These are phyloP conservation scores for Bergia puertoricense DNA, from an alignment of 92 coral and sea anemone genomes.

Conservation along the genomic window DNA sequence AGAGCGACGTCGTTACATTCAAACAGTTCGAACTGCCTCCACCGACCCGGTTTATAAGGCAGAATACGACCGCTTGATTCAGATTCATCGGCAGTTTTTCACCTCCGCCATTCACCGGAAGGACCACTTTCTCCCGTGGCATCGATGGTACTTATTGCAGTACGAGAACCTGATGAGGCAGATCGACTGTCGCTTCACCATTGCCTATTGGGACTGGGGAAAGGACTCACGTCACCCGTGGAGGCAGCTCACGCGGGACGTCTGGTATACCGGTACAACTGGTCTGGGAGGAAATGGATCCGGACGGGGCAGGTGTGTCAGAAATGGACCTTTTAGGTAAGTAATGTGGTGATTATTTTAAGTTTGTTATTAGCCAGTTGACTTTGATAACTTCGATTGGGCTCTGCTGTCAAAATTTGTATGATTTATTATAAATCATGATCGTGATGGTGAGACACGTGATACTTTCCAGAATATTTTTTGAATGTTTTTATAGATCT, in stretches of 20 bases:
- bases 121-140: slow-evolving; percentile 59
- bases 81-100: slow-evolving; percentile 36
- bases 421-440: too few relatives aligned
- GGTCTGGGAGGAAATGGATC: slow-evolving; percentile 57
- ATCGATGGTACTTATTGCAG: slow-evolving; percentile 37
- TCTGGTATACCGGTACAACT: slow-evolving; percentile 47
- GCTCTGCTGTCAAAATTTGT: too few relatives aligned
- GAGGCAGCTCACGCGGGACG: slow-evolving; percentile 19
- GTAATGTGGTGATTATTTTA: neutral
- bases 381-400: too few relatives aligned
- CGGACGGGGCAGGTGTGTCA: slow-evolving; percentile 44
- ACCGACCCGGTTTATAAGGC: slow-evolving; percentile 54
- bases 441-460: too few relatives aligned
- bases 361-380: too few relatives aligned
- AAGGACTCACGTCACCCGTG: slow-evolving; percentile 52
- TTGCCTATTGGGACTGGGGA: slow-evolving; percentile 66
- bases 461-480: too few relatives aligned
- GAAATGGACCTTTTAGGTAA: slow-evolving; percentile 55
- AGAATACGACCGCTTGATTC: slow-evolving; percentile 44
- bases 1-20: slow-evolving; percentile 53
- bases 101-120: slow-evolving; percentile 31
- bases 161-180: slow-evolving; percentile 48
- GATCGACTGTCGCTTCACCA: slow-evolving; percentile 57
- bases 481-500: too few relatives aligned
- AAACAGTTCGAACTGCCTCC: slow-evolving; percentile 59